Evolutionary conservation across 1,140 invertebrate genomes (phyloP), one percentile per base, ranked within the genome.

Genomic region (Eumaeus atala): DNA sequence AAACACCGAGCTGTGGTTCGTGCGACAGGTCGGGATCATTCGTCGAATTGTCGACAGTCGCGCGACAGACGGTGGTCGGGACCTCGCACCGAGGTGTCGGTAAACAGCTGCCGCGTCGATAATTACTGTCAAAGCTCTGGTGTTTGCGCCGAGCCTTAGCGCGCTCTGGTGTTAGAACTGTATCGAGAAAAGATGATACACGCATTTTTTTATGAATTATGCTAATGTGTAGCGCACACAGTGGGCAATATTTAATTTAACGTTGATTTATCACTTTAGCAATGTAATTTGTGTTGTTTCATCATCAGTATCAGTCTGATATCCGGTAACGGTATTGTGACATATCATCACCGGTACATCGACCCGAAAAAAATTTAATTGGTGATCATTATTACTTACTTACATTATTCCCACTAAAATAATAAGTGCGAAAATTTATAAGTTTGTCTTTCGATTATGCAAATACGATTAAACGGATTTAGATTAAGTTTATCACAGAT

Each of bases 1-100:
- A 62, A 62, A 71, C 72, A 68, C 50, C 58, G 54, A 52, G 60
- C 54, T 62, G 59, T 56, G 61, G 64, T 68, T 73, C 64, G 65
- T 59, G 70, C 54, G 70, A 72, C 64, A 66, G 49, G 61, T 69
- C 56, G 38, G 58, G 59, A 52, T 64, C 62, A 66, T 84, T 84
- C 81, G 77, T 59, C 78, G 81, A 84, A 84, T 63, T 75, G 77
- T 77, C 71, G 68, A 84, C 62, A 74, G 77, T 77, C 71, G 68
- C 67, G 68, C 62, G 73, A 48, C 66, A 67, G 67, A 63, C 77
- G 82, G 79, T 85, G 82, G 82, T 83, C 79, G 82, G 67, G 76
- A 76, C 72, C 80, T 85, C 76, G 70, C 82, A 83, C 82, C 74
- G 62, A 79, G 68, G 74, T 76, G 79, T 69, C 59, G 56, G 66